A percentile compares a stretch with the other conserved stretches of the same genome.
phyloP scores from a whole-genome alignment of 1,140 invertebrate species.

The Drosophila albomicans region DNA sequence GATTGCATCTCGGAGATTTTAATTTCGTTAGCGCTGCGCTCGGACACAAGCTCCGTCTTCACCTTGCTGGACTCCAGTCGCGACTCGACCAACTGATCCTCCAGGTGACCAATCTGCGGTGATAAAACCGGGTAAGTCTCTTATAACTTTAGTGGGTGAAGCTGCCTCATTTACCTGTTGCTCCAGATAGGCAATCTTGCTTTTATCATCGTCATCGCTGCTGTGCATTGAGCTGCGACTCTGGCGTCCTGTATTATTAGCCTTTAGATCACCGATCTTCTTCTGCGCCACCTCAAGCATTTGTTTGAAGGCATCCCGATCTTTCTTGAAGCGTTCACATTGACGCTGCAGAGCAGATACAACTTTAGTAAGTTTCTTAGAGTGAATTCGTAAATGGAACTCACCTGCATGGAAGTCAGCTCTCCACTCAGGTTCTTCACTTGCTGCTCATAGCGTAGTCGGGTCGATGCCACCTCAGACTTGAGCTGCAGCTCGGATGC shows the following conservation, averaged over 20 bases:
- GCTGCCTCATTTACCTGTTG: slow-evolving; percentile 87
- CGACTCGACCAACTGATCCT: slow-evolving; percentile 95
- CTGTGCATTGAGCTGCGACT: slow-evolving; percentile 83
- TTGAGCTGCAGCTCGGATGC: slow-evolving; percentile 93
- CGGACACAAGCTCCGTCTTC: slow-evolving; percentile 95
- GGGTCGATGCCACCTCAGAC: slow-evolving; percentile 93
- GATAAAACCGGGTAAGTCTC: not conserved
- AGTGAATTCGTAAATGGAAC: not conserved
- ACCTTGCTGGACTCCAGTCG: slow-evolving; percentile 92
- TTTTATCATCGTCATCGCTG: slow-evolving; percentile 87
- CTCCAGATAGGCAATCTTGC: slow-evolving; percentile 89
- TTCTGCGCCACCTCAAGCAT: slow-evolving; percentile 95
- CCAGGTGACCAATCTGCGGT: slow-evolving; percentile 89
- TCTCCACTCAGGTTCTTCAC: slow-evolving; percentile 94
- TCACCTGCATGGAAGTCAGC: slow-evolving; percentile 92
- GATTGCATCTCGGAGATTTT: slow-evolving; percentile 95
- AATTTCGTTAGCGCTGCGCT: slow-evolving; percentile 94
- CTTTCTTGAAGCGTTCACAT: slow-evolving; percentile 90
- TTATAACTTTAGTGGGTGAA: not conserved
- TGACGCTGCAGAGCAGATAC: slow-evolving; percentile 59
- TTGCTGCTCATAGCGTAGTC: slow-evolving; percentile 95
- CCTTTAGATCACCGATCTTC: slow-evolving; percentile 91
- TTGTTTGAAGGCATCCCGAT: slow-evolving; percentile 95
- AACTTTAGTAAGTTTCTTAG: not conserved
- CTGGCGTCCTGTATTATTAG: slow-evolving; percentile 84